Base-by-base conservation (phyloP, 1,140 invertebrate species). In the Apis florea region DNA sequence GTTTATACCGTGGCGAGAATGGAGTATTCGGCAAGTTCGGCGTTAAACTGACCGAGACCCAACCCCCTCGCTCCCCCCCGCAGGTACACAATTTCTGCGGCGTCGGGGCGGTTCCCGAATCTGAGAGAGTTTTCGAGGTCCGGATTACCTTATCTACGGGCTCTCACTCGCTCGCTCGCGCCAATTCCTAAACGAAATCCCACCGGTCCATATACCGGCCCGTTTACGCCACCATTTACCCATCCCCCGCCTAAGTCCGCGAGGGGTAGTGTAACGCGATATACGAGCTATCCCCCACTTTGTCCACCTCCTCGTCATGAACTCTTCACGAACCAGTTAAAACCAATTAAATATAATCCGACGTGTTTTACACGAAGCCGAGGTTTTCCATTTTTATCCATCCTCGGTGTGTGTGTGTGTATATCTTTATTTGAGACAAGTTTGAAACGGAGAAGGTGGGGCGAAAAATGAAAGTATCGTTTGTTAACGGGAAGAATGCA, bases 121-220 rank as follows among this genome's bases (percentile, higher is more conserved):
- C 82, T 70, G 82, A 84, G 79, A 85, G 90, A 92, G 89, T 93
- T 93, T 92, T 90, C 90, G 89, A 82, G 82, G 74, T 63, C 81
- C 90, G 90, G 93, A 94, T 94, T 94, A 93, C 91, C 92, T 94
- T 94, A 94, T 94, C 93, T 92, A 76, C 89, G 72, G 85, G 88
- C 87, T 90, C 90, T 92, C 91, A 92, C 92, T 90, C 89, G 91
- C 88, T 88, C 85, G 87, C 88, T 88, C 85, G 87, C 81, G 86
- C 79, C 84, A 73, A 90, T 88, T 88, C 84, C 82, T 58, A 79
- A 91, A 89, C 83, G 84, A 91, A 92, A 90, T 88, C 87, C 89
- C 58, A 73, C 24, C 72, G 82, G 70, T 85, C 83, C 83, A 86
- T 90, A 88, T 86, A 88, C 81, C 66, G 76, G 72, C 76, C 85